Percentiles rank a stretch among this genome's conserved stretches.
Conservation (phyloP, 2,888 invertebrate species). For the Synanthedon vespiformis region DNA sequence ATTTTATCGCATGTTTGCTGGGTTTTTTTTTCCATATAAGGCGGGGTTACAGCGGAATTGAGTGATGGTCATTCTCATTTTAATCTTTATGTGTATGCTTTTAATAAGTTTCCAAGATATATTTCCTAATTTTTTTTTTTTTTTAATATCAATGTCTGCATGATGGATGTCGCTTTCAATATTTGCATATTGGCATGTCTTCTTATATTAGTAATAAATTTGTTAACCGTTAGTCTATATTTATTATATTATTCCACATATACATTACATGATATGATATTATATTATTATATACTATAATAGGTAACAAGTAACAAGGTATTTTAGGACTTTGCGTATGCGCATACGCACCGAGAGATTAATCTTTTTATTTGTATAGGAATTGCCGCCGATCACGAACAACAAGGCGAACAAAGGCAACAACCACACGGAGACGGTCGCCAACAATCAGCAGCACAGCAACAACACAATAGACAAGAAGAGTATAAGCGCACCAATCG, state of each 20-base stretch:
- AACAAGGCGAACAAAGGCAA: slow-evolving; percentile 39
- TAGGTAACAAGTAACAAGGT: too few species aligned
- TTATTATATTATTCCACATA: neutral
- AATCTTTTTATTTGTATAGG: slow-evolving; percentile 25
- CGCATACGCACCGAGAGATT: too few species aligned
- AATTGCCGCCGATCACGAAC: slow-evolving; percentile 58
- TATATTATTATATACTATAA: neutral
- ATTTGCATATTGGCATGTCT: slow-evolving; percentile 56
- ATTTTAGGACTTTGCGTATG: neutral
- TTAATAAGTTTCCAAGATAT: slow-evolving; percentile 5
- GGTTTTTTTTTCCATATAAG: neutral
- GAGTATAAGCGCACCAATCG: slow-evolving; percentile 61
- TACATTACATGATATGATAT: neutral
- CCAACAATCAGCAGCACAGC: slow-evolving; percentile 29
- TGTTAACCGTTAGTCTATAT: slow-evolving; percentile 17
- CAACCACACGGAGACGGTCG: slow-evolving; percentile 14
- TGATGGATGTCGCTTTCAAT: slow-evolving; percentile 59
- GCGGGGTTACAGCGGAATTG: slow-evolving; percentile 1
- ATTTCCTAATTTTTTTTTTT: slow-evolving; percentile 16
- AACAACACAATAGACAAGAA: slow-evolving; percentile 63
- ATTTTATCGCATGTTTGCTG: neutral
- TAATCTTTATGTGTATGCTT: slow-evolving; percentile 23
- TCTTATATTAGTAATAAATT: slow-evolving; percentile 10
- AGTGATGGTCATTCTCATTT: slow-evolving; percentile 64
- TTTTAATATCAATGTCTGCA: slow-evolving; percentile 50